phyloP scores from a whole-genome alignment of 2,888 invertebrate genomes.

The Rotaria magnacalcarata region DNA sequence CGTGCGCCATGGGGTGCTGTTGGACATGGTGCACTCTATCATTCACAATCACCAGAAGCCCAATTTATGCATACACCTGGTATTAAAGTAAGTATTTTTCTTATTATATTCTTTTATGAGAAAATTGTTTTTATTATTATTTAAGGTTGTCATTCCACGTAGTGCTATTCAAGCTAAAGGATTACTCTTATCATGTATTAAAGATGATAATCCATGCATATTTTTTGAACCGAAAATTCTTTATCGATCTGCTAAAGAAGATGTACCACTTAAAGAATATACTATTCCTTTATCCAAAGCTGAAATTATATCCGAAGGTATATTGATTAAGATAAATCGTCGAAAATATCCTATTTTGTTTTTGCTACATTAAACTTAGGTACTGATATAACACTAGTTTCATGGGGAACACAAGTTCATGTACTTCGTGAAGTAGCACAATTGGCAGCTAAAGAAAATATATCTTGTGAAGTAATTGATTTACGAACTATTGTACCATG shows the following conservation, averaged over 20 bases:
- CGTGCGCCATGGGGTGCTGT: conserved; percentile 92
- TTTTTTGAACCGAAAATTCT: conserved; percentile 93
- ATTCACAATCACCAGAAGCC: conserved; percentile 94
- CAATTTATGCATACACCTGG: conserved; percentile 94
- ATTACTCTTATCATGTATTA: conserved; percentile 78
- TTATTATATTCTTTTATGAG: too few relatives aligned
- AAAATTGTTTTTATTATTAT: too few relatives aligned
- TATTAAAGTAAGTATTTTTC: conserved; percentile 67
- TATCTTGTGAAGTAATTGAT: conserved; percentile 83
- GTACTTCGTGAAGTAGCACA: conserved; percentile 79
- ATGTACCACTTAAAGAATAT: conserved; percentile 79
- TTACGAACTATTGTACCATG: conserved; percentile 89
- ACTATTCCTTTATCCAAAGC: conserved; percentile 74
- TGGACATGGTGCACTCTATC: conserved; percentile 93
- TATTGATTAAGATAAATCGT: conserved; percentile 64
- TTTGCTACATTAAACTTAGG: neutral
- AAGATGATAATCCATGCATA: conserved; percentile 82
- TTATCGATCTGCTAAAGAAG: conserved; percentile 84
- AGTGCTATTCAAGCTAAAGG: conserved; percentile 93
- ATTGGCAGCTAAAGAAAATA: conserved; percentile 72
- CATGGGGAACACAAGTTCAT: conserved; percentile 73
- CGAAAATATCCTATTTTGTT: conserved; percentile 66
- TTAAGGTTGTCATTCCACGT: conserved; percentile 81
- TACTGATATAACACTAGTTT: conserved; percentile 78
- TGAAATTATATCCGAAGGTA: conserved; percentile 72